A percentile compares a stretch with the other conserved stretches of the same genome.
Evolutionary conservation across 2,888 invertebrate genomes (phyloP).

Genomic region (Dryomyza anilis): DNA sequence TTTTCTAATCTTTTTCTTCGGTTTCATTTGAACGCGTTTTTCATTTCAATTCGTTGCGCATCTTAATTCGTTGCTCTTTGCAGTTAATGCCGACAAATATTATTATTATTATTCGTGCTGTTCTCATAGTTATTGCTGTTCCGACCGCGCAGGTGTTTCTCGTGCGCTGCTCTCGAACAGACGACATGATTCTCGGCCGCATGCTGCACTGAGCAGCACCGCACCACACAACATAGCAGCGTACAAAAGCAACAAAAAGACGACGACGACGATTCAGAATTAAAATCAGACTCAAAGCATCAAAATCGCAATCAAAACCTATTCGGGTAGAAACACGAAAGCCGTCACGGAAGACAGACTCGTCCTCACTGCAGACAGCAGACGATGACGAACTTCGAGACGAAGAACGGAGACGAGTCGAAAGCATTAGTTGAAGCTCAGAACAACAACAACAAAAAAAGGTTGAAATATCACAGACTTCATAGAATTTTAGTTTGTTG

Average conservation of each 20-base stretch:
- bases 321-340: conserved; percentile 9
- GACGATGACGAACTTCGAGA: neutral
- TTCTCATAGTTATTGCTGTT: neutral
- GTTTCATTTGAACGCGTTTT: conserved; percentile 17
- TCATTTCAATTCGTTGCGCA: conserved; percentile 20
- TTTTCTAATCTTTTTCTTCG: too few relatives aligned
- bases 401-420: neutral
- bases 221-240: neutral
- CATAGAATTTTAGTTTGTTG: neutral
- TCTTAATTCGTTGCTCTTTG: conserved; percentile 1
- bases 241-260: too few relatives aligned
- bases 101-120: too few relatives aligned
- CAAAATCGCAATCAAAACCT: conserved; percentile 2
- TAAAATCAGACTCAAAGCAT: neutral
- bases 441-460: neutral
- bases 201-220: conserved; percentile 14
- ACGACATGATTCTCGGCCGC: neutral
- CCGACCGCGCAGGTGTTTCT: neutral
- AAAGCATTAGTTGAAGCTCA: neutral
- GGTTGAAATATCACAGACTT: neutral
- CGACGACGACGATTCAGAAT: neutral
- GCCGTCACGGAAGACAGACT: neutral
- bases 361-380: too few relatives aligned
- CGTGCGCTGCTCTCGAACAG: neutral
- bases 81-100: neutral